Conservation (phyloP, 1,140 invertebrate genomes). For the Pteromalus puparum region DNA sequence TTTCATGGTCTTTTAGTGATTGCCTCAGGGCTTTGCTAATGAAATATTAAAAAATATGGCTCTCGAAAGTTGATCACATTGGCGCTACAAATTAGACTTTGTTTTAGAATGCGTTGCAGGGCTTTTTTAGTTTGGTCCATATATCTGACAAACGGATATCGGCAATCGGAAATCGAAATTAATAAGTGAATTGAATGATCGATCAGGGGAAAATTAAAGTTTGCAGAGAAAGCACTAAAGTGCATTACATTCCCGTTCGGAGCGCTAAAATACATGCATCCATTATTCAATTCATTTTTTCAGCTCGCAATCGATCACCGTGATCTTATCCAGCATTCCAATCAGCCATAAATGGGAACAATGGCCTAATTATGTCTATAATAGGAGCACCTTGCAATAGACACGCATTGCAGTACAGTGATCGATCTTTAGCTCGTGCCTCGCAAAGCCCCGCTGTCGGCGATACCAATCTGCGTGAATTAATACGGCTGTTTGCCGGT, state of each 20-base stretch:
- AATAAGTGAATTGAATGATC: no score
- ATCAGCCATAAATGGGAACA: conserved; percentile 44
- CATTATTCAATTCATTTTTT: background rate
- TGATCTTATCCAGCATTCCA: conserved; percentile 27
- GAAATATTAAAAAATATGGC: no score
- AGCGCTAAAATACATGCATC: background rate
- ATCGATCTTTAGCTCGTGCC: conserved; percentile 32
- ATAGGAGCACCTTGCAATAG: conserved; percentile 25
- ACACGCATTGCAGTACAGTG: conserved; percentile 43
- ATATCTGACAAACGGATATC: no score
- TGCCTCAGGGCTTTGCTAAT: background rate
- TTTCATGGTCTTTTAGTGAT: background rate
- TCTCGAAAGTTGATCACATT: no score
- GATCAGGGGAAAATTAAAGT: no score
- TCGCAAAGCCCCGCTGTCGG: background rate
- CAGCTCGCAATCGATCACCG: background rate
- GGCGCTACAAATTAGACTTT: no score
- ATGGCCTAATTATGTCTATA: conserved; percentile 45
- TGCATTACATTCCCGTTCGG: no score
- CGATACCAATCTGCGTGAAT: conserved; percentile 37
- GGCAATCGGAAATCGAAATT: no score
- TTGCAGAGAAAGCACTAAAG: no score
- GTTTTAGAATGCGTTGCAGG: no score
- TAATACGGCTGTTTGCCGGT: conserved; percentile 4
- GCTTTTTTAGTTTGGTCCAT: no score